Conservation (phyloP, 2,113 vertebrate species). For the Gorsachius goisagi region DNA sequence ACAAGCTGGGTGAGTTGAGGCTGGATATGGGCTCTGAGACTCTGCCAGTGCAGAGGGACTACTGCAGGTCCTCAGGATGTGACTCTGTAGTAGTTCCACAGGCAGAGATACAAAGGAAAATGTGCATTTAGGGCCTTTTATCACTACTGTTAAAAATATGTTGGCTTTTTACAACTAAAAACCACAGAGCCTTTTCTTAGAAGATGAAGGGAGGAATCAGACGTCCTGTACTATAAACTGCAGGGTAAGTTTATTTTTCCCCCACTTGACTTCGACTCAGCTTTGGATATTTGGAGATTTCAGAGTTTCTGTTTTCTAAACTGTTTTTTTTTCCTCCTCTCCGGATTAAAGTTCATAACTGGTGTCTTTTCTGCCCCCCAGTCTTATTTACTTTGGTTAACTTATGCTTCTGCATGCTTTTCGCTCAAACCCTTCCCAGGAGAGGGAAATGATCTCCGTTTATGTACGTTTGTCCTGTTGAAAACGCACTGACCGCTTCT, state of each 20-base stretch:
- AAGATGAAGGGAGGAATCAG: neutral
- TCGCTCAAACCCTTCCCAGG: neutral
- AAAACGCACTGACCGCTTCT: neutral
- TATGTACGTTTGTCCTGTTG: neutral
- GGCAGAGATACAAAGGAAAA: neutral
- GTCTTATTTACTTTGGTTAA: neutral
- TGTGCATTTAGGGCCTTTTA: neutral
- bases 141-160: neutral
- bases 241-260: neutral
- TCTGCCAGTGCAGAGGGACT: neutral
- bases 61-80: neutral
- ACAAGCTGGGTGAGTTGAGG: neutral
- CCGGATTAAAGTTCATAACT: neutral
- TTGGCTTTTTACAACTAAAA: neutral
- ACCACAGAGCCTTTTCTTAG: neutral
- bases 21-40: neutral
- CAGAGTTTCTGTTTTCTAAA: neutral
- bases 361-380: neutral
- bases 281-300: neutral
- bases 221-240: neutral
- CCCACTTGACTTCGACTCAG: neutral
- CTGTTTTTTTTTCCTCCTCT: neutral
- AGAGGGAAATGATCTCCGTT: fast-evolving
- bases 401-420: neutral
- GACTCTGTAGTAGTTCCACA: neutral